phyloP scores from a whole-genome alignment of 1,140 invertebrate genomes.

The Paraescarpia echinospica region DNA sequence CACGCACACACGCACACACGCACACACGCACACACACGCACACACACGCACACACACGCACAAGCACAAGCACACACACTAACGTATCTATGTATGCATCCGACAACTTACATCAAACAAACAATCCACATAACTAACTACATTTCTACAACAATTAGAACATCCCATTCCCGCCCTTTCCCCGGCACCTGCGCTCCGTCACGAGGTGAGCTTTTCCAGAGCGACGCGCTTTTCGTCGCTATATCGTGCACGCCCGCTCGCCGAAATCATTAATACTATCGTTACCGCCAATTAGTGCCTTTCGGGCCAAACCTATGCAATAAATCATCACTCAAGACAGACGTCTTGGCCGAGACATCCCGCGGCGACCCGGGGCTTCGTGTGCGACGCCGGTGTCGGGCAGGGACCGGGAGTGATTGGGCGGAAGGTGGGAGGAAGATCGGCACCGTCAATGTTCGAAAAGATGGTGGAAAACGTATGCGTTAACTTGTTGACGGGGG shows the following conservation, averaged over 20 bases:
- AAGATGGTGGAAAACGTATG: not conserved
- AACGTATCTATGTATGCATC: not conserved
- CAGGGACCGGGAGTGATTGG: not conserved
- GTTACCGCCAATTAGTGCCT: not conserved
- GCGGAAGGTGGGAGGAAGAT: not conserved
- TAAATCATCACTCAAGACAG: not conserved
- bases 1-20: too few relatives aligned
- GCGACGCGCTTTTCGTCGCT: not conserved
- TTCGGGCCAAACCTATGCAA: not conserved
- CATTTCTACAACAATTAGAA: not conserved
- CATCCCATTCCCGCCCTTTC: not conserved
- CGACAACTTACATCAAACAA: not conserved
- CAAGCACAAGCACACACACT: too few relatives aligned
- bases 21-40: too few relatives aligned
- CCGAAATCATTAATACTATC: constrained; percentile 6
- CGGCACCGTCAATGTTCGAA: not conserved
- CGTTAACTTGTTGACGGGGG: too few relatives aligned
- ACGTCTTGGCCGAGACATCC: not conserved
- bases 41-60: too few relatives aligned
- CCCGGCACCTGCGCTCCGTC: not conserved
- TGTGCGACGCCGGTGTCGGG: not conserved
- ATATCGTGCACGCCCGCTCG: not conserved
- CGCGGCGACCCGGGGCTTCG: not conserved
- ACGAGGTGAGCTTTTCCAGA: not conserved
- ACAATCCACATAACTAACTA: not conserved